Conservation (phyloP, 2,888 invertebrate species). For the Caenorhabditis zanzibari region DNA sequence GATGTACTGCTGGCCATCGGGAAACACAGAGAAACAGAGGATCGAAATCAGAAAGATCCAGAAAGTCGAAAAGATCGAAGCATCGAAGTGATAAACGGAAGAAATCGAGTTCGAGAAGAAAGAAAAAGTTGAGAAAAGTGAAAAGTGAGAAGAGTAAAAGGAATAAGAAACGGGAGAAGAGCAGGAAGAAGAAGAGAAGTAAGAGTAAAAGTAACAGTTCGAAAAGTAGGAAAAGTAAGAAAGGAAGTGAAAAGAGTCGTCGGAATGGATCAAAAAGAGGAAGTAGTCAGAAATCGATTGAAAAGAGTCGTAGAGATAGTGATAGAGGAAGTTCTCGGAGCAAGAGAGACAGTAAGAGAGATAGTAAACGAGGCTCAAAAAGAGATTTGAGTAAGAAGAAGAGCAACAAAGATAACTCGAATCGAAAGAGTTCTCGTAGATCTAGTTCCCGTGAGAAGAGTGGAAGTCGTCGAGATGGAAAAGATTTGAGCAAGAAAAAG, state of each 20-base stretch:
- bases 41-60: conserved; percentile 8
- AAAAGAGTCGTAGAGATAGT: background rate
- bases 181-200: conserved; percentile 1
- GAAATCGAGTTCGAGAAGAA: conserved; percentile 15
- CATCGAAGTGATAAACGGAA: conserved; percentile 14
- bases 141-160: conserved; percentile 14
- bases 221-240: background rate
- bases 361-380: background rate
- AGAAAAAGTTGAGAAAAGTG: conserved; percentile 41
- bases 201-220: conserved; percentile 14
- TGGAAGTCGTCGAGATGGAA: background rate
- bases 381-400: conserved; percentile 18
- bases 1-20: conserved; percentile 33
- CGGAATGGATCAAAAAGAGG: conserved; percentile 2
- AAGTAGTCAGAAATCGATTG: conserved; percentile 4
- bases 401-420: background rate
- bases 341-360: conserved; percentile 5
- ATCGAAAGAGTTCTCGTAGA: conserved; percentile 13
- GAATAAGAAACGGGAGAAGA: background rate
- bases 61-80: conserved; percentile 12
- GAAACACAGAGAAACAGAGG: background rate
- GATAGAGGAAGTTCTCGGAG: conserved; percentile 7
- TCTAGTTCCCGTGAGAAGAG: background rate
- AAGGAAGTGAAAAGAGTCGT: conserved; percentile 1
- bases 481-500: conserved; percentile 13